phyloP scores from a whole-genome alignment of 2,113 vertebrate species.

The Caracal caracal region DNA sequence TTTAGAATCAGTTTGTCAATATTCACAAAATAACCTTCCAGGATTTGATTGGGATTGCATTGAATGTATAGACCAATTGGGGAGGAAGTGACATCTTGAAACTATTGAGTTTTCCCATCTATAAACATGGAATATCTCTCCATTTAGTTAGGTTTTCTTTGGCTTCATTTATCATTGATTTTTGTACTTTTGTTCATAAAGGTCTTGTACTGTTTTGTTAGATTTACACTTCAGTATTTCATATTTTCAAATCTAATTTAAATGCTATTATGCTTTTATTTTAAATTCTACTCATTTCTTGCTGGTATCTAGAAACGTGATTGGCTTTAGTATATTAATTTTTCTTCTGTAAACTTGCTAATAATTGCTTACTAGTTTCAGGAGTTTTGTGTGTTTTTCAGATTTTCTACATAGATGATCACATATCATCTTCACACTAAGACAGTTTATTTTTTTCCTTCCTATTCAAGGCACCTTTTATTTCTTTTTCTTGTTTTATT shows the following conservation, averaged over 20 bases:
- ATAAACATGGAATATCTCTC: not conserved
- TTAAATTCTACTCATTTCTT: not conserved
- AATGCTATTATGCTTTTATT: not conserved
- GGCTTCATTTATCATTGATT: not conserved
- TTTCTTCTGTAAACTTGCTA: not conserved
- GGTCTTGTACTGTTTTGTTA: not conserved
- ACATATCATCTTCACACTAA: not conserved
- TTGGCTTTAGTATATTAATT: not conserved
- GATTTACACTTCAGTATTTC: not conserved
- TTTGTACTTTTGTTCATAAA: not conserved
- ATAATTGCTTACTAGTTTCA: not conserved
- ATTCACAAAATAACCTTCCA: not conserved
- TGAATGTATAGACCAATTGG: not conserved
- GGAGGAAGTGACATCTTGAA: not conserved
- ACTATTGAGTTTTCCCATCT: not conserved
- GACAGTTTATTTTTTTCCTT: not conserved
- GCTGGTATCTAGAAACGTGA: not conserved
- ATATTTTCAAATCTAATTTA: not conserved
- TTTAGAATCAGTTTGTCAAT: not conserved
- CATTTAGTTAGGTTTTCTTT: not conserved
- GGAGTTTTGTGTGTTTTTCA: not conserved
- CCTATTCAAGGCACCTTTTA: not conserved
- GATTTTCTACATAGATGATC: not conserved
- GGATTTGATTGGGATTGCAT: not conserved
- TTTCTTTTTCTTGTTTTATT: not conserved